These are phyloP conservation scores for Phalacrocorax pelagicus DNA, from an alignment of 2,113 vertebrate species.

Conservation along the genomic window DNA sequence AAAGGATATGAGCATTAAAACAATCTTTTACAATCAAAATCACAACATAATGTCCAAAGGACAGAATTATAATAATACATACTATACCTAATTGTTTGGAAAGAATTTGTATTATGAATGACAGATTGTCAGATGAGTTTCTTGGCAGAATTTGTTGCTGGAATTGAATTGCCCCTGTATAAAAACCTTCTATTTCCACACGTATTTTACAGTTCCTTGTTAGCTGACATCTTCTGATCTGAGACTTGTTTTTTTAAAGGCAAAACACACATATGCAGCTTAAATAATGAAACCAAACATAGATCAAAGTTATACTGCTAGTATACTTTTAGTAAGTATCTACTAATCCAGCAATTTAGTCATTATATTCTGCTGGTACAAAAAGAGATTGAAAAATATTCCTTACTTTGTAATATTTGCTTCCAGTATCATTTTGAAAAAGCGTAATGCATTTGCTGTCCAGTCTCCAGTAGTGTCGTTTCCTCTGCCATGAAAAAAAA, in stretches of 20 bases:
- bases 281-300: background rate
- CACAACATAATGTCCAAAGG: background rate
- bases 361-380: background rate
- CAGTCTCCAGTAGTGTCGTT: constrained; percentile 95
- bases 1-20: background rate
- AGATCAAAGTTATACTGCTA: background rate
- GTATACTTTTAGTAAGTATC: background rate
- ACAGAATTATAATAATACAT: background rate
- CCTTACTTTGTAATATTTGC: constrained; percentile 96
- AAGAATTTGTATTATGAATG: background rate
- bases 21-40: background rate
- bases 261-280: background rate
- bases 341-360: background rate
- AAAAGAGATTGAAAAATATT: background rate
- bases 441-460: constrained; percentile 97
- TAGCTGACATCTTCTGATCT: background rate
- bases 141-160: background rate
- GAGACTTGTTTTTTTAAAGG: background rate
- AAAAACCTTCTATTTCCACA: background rate
- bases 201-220: background rate
- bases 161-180: background rate
- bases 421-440: constrained; percentile 95
- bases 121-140: background rate
- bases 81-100: background rate
- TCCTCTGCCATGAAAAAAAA: constrained; percentile 81